Evolutionary conservation across 2,113 vertebrate species (phyloP), one percentile per base, ranked within the genome.

Genomic region (Trinectes maculatus): DNA sequence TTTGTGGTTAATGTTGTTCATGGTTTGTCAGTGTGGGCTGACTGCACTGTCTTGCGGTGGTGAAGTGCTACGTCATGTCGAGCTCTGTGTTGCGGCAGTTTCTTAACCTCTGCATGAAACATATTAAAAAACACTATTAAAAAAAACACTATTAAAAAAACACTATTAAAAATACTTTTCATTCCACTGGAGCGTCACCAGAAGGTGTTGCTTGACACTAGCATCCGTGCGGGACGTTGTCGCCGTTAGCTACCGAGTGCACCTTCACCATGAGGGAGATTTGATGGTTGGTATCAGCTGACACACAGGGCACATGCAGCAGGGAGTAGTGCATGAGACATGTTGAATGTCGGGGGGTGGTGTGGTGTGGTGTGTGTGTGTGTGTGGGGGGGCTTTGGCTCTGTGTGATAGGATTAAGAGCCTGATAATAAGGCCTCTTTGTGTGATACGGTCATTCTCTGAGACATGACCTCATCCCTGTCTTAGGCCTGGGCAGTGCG

Each of bases 381-480:
- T n/a, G n/a, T n/a, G n/a, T n/a, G n/a, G 47, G 78, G 62, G 68
- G 76, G 73, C 67, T 83, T 85, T 87, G 83, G 67, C 77, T 85
- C 71, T 76, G 69, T 80, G 57, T 84, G 87, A 91, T 89, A 79
- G 85, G 83, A 90, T 90, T 84, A 87, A 69, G 74, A 77, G 80
- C 54, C 82, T 66, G 80, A 82, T 90, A 85, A 91, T 85, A 88
- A 87, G 83, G 82, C 68, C 80, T 78, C 85, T 89, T 82, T 91
- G 87, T 90, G 84, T 84, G 81, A 86, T 85, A 72, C 75, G 53
- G 83, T n/a, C 78, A 74, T 87, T 87, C 88, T 86, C 85, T 18
- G 86, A 91, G 90, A 91, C 89, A 90, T 91, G 90, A 91, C 86
- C 88, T 92, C 91, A 92, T 92, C 89, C 68, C 53, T 67, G 73